Percentiles rank a stretch among this genome's conserved stretches.
These are phyloP conservation scores for Pyrocoelia pectoralis DNA, from an alignment of 2,888 invertebrate genomes.

Conservation along the genomic window DNA sequence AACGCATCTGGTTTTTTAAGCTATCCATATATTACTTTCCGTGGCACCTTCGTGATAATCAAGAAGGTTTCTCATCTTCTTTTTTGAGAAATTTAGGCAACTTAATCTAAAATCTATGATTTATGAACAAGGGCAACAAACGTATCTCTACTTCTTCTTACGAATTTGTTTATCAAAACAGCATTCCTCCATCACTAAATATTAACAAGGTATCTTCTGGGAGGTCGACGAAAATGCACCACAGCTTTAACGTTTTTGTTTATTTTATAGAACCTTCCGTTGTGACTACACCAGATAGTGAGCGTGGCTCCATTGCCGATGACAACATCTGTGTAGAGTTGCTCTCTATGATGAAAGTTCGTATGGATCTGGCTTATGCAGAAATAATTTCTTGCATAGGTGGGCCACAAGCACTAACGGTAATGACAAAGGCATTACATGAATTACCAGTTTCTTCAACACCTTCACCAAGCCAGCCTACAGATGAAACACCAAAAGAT, in stretches of 20 bases:
- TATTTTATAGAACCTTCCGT: constrained; percentile 14
- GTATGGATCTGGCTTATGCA: constrained; percentile 80
- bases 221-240: too few species aligned
- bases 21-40: too few species aligned
- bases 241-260: background rate
- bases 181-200: too few species aligned
- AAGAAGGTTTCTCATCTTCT: too few species aligned
- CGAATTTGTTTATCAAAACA: too few species aligned
- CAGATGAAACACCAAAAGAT: constrained; percentile 59
- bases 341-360: constrained; percentile 79
- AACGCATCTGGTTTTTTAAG: too few species aligned
- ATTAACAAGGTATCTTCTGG: too few species aligned
- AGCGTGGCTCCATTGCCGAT: background rate
- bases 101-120: too few species aligned
- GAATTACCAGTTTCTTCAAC: constrained; percentile 41
- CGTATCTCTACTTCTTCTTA: too few species aligned
- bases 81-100: too few species aligned
- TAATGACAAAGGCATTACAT: constrained; percentile 58
- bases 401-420: constrained; percentile 58
- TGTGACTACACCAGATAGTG: constrained; percentile 10
- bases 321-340: constrained; percentile 71
- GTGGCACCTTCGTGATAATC: too few species aligned
- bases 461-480: constrained; percentile 51
- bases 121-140: too few species aligned
- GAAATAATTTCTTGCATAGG: constrained; percentile 74